Evolutionary conservation across 2,113 vertebrate species (phyloP), one percentile per base, ranked within the genome.

Genomic region (Tautogolabrus adspersus): DNA sequence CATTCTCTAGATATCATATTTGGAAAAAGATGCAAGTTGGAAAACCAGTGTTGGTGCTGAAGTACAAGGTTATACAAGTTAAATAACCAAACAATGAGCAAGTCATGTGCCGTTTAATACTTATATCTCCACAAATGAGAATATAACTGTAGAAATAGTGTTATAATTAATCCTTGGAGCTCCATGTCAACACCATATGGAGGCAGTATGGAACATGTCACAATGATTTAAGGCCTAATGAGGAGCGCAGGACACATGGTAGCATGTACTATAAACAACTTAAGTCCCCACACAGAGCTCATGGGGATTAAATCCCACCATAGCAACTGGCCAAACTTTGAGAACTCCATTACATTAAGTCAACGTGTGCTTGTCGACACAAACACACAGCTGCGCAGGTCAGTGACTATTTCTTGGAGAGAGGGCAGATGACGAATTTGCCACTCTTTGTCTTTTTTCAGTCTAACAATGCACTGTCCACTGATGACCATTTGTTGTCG

Each of bases 401-500:
- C 58, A 21, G 15, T 22, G 59, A 23, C 30, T 37, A 66, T 58
- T 60, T 65, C 23, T 73, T 38, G 37, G 44, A 77, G 49, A 49
- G 54, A 62, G 61, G 19, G 38, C n/a, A 30, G 49, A 84, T 60
- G 54, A 87, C 51, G 34, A 9, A 78, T 84, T 74, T 66, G 26
- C 59, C 18, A 30, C 22, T 30, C 23, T 22, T n/a, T 30, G 23
- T 60, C 60, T 46, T 73, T 77, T 85, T 83, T 52, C 68, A 66
- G 34, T 65, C 73, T 82, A 84, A 87, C 83, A 86, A 78, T 81
- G 56, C 19, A 13, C 68, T 65, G 52, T 81, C 61, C 61, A 60
- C 67, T 79, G 73, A n/a, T 54, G 46, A 66, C 74, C 64, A 83
- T 86, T 88, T 79, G 74, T 88, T 88, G 72, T 79, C 71, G 79